Conservation (phyloP, 1,140 invertebrate species). For the Chironomus striatipennis region DNA sequence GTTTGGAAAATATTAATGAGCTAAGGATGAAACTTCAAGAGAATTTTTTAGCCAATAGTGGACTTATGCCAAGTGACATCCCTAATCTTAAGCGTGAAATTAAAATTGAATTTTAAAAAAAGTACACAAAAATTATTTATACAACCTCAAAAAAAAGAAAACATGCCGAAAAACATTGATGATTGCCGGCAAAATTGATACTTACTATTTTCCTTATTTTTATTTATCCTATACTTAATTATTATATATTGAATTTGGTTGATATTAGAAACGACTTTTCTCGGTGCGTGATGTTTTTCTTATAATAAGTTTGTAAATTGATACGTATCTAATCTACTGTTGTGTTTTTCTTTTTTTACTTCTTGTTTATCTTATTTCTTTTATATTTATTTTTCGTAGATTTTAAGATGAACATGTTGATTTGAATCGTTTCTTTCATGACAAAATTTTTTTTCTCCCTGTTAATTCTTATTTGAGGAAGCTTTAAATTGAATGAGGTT, state of each 20-base stretch:
- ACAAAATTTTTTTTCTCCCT: not conserved
- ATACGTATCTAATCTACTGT: not conserved
- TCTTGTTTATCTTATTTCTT: not conserved
- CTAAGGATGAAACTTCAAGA: conserved; percentile 4
- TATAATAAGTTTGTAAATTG: not conserved
- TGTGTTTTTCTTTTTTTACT: not conserved
- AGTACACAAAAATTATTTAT: conserved; percentile 10
- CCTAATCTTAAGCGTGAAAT: conserved; percentile 6
- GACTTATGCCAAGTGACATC: conserved; percentile 4
- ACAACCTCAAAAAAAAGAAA: not conserved
- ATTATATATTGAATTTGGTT: not conserved
- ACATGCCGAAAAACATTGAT: too few species aligned
- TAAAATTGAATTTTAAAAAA: conserved; percentile 20
- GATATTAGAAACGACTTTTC: not conserved
- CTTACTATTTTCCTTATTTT: not conserved
- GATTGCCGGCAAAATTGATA: too few species aligned
- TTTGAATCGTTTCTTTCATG: not conserved
- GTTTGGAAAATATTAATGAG: not conserved
- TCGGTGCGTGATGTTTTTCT: not conserved
- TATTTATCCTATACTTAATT: not conserved
- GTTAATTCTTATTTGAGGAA: not conserved
- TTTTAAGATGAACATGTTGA: not conserved
- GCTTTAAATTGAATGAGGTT: not conserved
- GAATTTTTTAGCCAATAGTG: conserved; percentile 13
- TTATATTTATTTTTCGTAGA: not conserved